These are phyloP conservation scores for Colossoma macropomum DNA, from an alignment of 2,113 vertebrate genomes.

Conservation along the genomic window DNA sequence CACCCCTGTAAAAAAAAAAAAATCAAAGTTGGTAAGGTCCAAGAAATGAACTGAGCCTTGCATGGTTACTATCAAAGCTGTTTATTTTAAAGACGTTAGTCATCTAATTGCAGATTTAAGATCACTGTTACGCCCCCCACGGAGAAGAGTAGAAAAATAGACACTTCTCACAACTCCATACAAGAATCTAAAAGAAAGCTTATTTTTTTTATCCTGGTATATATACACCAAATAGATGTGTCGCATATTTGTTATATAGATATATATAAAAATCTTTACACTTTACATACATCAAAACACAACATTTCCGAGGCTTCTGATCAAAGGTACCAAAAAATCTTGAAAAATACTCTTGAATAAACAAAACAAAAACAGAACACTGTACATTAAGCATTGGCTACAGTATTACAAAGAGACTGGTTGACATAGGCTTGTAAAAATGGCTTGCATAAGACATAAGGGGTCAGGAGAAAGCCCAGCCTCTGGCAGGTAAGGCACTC, in stretches of 20 bases:
- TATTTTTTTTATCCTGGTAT: constrained; percentile 33
- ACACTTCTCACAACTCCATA: constrained; percentile 65
- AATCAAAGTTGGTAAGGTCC: no score
- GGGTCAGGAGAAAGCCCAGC: constrained; percentile 49
- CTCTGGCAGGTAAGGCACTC: constrained; percentile 66
- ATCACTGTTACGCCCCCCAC: constrained; percentile 52
- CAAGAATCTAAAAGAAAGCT: constrained; percentile 58
- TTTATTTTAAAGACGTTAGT: constrained; percentile 67
- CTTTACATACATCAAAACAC: constrained; percentile 58
- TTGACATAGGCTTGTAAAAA: constrained; percentile 63
- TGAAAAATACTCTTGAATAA: constrained; percentile 62
- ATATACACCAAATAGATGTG: constrained; percentile 44
- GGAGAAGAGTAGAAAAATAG: constrained; percentile 69
- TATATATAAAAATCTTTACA: constrained; percentile 56
- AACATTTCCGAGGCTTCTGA: constrained; percentile 55
- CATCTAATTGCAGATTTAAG: constrained; percentile 60
- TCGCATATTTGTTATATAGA: constrained; percentile 40
- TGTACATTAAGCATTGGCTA: constrained; percentile 62
- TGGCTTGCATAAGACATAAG: constrained; percentile 66
- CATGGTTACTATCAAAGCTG: constrained; percentile 56
- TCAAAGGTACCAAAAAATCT: constrained; percentile 65
- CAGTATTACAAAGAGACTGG: constrained; percentile 60
- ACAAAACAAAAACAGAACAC: constrained; percentile 37
- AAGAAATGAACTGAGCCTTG: constrained; percentile 1
- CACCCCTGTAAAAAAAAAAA: no score